These are phyloP conservation scores for Coilia nasus DNA, from an alignment of 2,797 vertebrate species.

Conservation along the genomic window DNA sequence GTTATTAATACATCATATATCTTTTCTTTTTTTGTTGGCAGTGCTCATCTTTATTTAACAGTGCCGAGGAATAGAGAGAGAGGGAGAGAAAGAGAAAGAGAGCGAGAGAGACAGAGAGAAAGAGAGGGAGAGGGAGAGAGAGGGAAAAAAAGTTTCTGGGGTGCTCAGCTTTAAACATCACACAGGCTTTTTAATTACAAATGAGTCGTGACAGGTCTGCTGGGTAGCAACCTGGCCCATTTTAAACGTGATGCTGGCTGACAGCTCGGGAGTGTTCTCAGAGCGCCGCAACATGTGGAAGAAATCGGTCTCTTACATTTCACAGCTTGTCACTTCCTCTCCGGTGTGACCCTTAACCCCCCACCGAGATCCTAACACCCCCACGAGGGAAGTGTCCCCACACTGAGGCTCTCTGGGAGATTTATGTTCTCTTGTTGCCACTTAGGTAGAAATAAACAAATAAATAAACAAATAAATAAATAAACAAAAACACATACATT, in stretches of 20 bases:
- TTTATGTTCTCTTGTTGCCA: conserved; percentile 73
- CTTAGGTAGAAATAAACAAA: conserved; percentile 66
- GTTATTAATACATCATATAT: conserved; percentile 71
- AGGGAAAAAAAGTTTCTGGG: conserved; percentile 72
- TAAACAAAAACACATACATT: conserved; percentile 53
- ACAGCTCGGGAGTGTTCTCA: conserved; percentile 88
- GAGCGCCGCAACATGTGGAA: conserved; percentile 96
- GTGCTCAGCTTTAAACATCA: conserved; percentile 90
- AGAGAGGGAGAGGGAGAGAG: conserved; percentile 1
- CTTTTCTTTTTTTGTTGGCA: conserved; percentile 53
- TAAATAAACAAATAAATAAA: conserved; percentile 64
- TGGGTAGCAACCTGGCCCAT: conserved; percentile 86
- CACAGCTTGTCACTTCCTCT: conserved; percentile 99
- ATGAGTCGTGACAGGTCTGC: conserved; percentile 92
- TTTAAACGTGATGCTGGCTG: conserved; percentile 85
- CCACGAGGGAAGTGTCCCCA: conserved; percentile 93
- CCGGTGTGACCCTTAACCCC: conserved; percentile 92
- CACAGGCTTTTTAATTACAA: conserved; percentile 88
- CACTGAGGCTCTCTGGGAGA: conserved; percentile 77
- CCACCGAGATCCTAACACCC: conserved; percentile 87
- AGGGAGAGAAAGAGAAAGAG: neutral
- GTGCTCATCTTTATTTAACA: conserved; percentile 84
- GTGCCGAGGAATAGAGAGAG: conserved; percentile 32
- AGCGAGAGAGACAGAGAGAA: neutral
- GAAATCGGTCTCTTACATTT: conserved; percentile 99